Base-by-base conservation (phyloP, 35 echinoderm and acorn worm genomes). In the Heliocidaris tuberculata region DNA sequence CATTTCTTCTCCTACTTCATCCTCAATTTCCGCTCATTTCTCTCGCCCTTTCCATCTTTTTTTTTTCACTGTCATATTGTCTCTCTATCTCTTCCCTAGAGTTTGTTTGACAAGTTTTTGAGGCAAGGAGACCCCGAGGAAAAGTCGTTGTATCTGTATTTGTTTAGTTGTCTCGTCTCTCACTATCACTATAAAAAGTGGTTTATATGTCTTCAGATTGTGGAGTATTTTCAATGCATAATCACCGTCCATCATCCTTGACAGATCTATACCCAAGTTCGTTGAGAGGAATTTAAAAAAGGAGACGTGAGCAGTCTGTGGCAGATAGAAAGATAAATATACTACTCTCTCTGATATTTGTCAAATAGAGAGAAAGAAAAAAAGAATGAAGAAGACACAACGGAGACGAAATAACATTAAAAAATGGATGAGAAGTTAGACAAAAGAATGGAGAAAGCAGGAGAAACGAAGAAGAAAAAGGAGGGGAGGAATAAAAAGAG, bases 81-180 rank as follows among this genome's bases (percentile, higher is more conserved):
- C 65, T 19, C 10, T 56, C 65, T 21, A 24, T 70, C 60, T 78
- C 27, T 78, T n/a, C 61, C 65, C 65, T 7, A n/a, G 65, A 78
- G 65, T 78, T 78, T 78, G 65, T 78, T 78, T 78, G 65, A 78
- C 65, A 78, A 78, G 65, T 78, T 78, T 78, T 78, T 78, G 65
- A 78, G 65, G 65, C 65, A 78, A 78, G 65, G 65, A 78, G 65
- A 19, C 65, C 65, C 65, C 65, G 65, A 78, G 65, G 65, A 78
- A 78, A 78, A 17, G 65, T 78, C 65, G 65, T n/a, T 78, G 65
- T 78, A 78, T 78, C 65, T 78, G 21, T 78, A 78, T 78, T 78
- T 78, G 65, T 78, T 78, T 78, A 78, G 65, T 78, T 78, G 65
- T 78, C 65, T 78, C 65, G 52, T 56, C 65, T 19, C 65, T 78